phyloP scores from a whole-genome alignment of 2,797 vertebrate genomes.

The Phyllotis vaccarum region DNA sequence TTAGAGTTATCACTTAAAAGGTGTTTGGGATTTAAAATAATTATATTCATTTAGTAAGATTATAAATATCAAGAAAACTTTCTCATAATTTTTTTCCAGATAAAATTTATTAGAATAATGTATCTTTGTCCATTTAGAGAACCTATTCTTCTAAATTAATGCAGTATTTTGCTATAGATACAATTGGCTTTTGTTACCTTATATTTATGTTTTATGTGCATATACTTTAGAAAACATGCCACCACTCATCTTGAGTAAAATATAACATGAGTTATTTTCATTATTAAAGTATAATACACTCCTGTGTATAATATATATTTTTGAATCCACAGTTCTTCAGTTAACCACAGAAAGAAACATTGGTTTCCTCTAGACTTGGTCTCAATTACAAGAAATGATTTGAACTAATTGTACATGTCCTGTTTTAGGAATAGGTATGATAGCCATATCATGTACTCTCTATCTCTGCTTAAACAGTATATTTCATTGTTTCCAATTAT shows the following conservation, averaged over 20 bases:
- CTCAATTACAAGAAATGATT: not conserved
- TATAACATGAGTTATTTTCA: conserved; percentile 9
- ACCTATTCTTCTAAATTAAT: conserved; percentile 79
- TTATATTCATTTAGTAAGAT: conserved; percentile 63
- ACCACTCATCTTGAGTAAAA: conserved; percentile 72
- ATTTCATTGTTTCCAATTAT: not conserved
- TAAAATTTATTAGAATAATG: conserved; percentile 77
- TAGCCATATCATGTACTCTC: not conserved
- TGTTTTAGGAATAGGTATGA: not conserved
- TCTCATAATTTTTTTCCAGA: conserved; percentile 62
- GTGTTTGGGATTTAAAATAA: conserved; percentile 55
- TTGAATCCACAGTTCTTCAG: not conserved
- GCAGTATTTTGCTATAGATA: conserved; percentile 80
- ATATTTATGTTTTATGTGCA: conserved; percentile 82
- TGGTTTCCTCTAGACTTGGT: not conserved
- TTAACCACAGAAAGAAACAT: not conserved
- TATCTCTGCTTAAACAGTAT: not conserved
- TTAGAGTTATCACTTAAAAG: conserved; percentile 52
- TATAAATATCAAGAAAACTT: conserved; percentile 50
- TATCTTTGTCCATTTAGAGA: conserved; percentile 79
- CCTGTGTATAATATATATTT: not conserved
- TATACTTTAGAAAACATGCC: conserved; percentile 66
- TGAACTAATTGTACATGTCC: not conserved
- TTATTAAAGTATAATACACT: not conserved
- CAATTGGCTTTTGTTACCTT: conserved; percentile 78